Percentiles rank a stretch among this genome's conserved stretches.
These are phyloP conservation scores for Nothobranchius furzeri DNA, from an alignment of 2,113 vertebrate genomes.

Conservation along the genomic window DNA sequence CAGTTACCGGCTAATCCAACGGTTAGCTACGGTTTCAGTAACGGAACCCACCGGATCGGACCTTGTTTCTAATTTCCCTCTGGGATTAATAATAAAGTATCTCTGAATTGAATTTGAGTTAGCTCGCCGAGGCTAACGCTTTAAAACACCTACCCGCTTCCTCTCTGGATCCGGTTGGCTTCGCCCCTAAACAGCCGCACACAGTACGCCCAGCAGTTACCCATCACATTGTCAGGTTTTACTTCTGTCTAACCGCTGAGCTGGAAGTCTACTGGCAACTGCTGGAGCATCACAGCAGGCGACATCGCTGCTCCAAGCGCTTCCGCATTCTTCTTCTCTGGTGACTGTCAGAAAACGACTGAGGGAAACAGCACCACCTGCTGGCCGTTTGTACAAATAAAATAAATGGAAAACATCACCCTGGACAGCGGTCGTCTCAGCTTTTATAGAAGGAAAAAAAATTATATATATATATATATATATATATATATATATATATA, in stretches of 20 bases:
- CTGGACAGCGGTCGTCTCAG: too few species aligned
- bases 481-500: too few species aligned
- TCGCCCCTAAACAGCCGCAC: slow-evolving; percentile 73
- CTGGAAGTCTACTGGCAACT: slow-evolving; percentile 20
- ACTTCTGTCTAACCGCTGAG: slow-evolving; percentile 21
- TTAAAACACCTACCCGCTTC: slow-evolving; percentile 74
- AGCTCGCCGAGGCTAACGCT: slow-evolving; percentile 18
- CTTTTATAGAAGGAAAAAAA: too few species aligned
- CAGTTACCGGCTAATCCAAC: neutral
- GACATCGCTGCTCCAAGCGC: slow-evolving; percentile 10
- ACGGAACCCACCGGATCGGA: slow-evolving; percentile 5
- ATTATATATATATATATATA: too few species aligned
- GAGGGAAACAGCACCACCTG: slow-evolving; percentile 38
- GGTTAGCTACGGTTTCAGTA: slow-evolving; percentile 17
- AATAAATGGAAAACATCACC: too few species aligned
- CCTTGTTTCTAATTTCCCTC: slow-evolving; percentile 9
- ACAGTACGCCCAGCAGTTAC: slow-evolving; percentile 79
- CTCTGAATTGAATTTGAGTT: slow-evolving; percentile 3
- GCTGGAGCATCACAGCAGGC: neutral
- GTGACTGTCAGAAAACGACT: neutral
- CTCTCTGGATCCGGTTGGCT: slow-evolving; percentile 76
- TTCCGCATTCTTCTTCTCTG: slow-evolving; percentile 49
- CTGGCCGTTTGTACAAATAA: neutral
- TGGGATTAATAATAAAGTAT: too few species aligned
- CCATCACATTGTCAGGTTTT: slow-evolving; percentile 78